Base-by-base conservation (phyloP, 2,113 vertebrate genomes). In the Theristicus caerulescens region DNA sequence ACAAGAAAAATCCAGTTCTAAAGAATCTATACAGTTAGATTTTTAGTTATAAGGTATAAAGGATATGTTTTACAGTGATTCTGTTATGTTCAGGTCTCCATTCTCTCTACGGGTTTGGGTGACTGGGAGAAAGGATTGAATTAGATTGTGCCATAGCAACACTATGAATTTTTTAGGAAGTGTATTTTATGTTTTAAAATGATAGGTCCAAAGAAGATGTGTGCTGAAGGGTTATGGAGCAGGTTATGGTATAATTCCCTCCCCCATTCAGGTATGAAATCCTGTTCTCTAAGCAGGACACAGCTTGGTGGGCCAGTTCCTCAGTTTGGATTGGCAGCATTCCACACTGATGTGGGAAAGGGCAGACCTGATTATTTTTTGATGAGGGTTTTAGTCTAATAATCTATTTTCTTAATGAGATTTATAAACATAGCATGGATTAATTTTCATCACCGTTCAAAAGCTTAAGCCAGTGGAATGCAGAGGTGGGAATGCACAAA, bases 11-110 rank as follows among this genome's bases (percentile, higher is more conserved):
- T 57, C 31, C 10, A 10, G 34, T 94, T 97, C 73, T 97, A 55
- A 97, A 91, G 92, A 86, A 73, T 71, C 81, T 44, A 9, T 93
- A 49, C 20, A 10, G 87, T n/a, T 97, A 82, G 93, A 20, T 86
- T 94, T 96, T 88, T 80, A 95, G 94, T 95, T 90, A 20, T 20
- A 59, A 86, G 71, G 29, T 80, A 86, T 85, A 93, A 97, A 97
- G 89, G 62, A 77, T 64, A 2, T 70, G 38, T 91, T 95, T 90
- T 73, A 82, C 40, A 91, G 85, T 21, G 58, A 65, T 73, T 79
- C 86, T 97, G 89, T 94, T 95, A 80, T 90, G 92, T 94, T 89
- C 51, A 69, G 54, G 64, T 61, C 82, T 97, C n/a, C 82, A 24
- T 91, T 95, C 71, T 94, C 62, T 95, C 49, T 80, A 66, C 51